Conservation (phyloP, 2,888 invertebrate genomes). For the Eulithis testata region DNA sequence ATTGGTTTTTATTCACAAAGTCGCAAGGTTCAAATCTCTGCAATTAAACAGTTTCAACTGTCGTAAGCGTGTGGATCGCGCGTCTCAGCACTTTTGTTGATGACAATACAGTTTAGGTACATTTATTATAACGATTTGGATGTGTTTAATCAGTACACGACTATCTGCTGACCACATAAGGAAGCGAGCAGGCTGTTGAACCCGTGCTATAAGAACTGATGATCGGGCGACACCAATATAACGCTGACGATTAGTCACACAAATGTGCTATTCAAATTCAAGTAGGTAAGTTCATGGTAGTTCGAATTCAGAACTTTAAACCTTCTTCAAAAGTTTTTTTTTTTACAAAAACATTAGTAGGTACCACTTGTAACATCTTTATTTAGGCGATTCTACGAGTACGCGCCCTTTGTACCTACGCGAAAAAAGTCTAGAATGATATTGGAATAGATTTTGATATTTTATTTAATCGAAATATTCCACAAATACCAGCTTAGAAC, state of each 20-base stretch:
- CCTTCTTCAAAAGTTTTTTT: no score
- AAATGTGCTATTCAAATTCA: constrained; percentile 12
- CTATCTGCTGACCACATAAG: constrained; percentile 53
- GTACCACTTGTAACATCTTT: no score
- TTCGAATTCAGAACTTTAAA: not conserved
- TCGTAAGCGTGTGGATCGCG: constrained; percentile 2
- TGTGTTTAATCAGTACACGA: constrained; percentile 24
- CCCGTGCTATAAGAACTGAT: constrained; percentile 59
- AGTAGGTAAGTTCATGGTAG: constrained; percentile 9
- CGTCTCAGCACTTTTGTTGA: constrained; percentile 21
- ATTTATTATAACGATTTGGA: constrained; percentile 30
- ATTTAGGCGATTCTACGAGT: no score
- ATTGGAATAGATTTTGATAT: not conserved
- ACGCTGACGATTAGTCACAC: constrained; percentile 19
- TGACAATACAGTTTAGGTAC: constrained; percentile 18
- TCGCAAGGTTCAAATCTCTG: no score
- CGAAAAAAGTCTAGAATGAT: not conserved
- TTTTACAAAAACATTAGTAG: no score
- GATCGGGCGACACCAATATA: constrained; percentile 32
- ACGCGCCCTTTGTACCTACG: no score
- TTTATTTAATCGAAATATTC: constrained; percentile 2
- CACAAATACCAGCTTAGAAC: constrained; percentile 23
- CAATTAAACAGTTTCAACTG: no score
- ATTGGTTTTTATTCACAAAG: no score
- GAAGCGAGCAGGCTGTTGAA: constrained; percentile 69